Percentiles rank a stretch among this genome's conserved stretches.
Conservation (phyloP, 2,888 invertebrate species). For the Lithophane semibrunnea region DNA sequence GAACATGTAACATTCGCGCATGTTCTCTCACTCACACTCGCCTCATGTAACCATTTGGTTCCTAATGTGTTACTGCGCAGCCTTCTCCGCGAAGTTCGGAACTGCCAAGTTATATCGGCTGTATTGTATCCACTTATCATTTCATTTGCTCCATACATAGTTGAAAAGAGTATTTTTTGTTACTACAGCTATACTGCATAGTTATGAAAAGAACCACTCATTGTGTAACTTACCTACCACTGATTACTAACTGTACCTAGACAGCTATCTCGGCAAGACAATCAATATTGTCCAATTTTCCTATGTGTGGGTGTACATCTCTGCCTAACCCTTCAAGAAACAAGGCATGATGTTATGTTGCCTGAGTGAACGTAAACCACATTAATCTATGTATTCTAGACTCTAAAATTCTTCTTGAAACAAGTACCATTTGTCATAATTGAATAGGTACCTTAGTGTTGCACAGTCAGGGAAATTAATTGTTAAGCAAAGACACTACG, state of each 20-base stretch:
- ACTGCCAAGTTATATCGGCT: too few relatives aligned
- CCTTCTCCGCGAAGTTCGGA: too few relatives aligned
- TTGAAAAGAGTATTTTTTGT: background rate
- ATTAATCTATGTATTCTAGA: background rate
- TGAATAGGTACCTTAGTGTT: background rate
- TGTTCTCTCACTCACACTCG: too few relatives aligned
- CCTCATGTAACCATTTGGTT: too few relatives aligned
- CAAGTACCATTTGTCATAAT: background rate
- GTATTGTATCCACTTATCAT: background rate
- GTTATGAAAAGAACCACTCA: background rate
- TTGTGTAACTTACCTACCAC: background rate
- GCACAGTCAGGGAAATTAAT: background rate
- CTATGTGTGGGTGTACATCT: too few relatives aligned
- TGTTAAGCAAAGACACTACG: too few relatives aligned
- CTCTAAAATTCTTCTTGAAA: slow-evolving; percentile 1
- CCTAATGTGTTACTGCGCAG: too few relatives aligned
- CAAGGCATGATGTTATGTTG: background rate
- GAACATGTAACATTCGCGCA: too few relatives aligned
- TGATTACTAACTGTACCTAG: background rate
- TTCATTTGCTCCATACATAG: background rate
- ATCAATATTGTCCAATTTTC: slow-evolving; percentile 7
- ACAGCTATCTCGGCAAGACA: background rate
- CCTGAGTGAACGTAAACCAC: background rate
- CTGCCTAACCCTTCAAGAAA: too few relatives aligned
- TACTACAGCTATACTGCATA: too few relatives aligned